A percentile compares a stretch with the other conserved stretches of the same genome.
These are phyloP conservation scores for Lomographa bimaculata DNA, from an alignment of 2,888 invertebrate species.

Conservation along the genomic window DNA sequence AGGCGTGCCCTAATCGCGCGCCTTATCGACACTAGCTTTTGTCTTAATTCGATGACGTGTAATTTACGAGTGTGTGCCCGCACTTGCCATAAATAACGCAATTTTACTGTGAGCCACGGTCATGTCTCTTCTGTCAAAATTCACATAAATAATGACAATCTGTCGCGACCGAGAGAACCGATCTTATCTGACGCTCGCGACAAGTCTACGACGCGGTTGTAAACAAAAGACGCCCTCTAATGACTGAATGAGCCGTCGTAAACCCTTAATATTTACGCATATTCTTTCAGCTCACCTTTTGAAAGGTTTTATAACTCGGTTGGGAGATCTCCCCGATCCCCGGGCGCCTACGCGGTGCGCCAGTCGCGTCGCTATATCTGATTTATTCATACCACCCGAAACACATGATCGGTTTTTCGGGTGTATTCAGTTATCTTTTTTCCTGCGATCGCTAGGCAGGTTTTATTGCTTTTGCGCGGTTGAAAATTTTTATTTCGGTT, in stretches of 20 bases:
- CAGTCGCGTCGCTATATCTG: conserved; percentile 69
- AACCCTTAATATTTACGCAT: conserved; percentile 78
- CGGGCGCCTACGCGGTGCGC: conserved; percentile 61
- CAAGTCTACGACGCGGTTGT: conserved; percentile 70
- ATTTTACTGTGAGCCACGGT: conserved; percentile 61
- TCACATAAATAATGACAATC: conserved; percentile 78
- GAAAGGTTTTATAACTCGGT: conserved; percentile 74
- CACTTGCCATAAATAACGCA: conserved; percentile 75
- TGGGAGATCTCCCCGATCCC: conserved; percentile 60
- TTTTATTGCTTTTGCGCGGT: conserved; percentile 46
- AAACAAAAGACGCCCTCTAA: conserved; percentile 75
- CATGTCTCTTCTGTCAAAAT: conserved; percentile 71
- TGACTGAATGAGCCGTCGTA: conserved; percentile 79
- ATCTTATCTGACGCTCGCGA: conserved; percentile 68
- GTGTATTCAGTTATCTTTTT: conserved; percentile 61
- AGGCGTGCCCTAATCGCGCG: conserved; percentile 66
- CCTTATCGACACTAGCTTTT: conserved; percentile 73
- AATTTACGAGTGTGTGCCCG: conserved; percentile 62
- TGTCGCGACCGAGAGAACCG: conserved; percentile 61
- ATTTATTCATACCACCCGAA: conserved; percentile 81
- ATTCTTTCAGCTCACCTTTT: conserved; percentile 75
- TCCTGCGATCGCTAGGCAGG: conserved; percentile 48
- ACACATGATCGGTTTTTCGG: conserved; percentile 77
- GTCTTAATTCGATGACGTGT: conserved; percentile 77
- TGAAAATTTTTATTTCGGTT: conserved; percentile 34